phyloP scores from a whole-genome alignment of 2,113 vertebrate genomes.

The Hyla sarda region DNA sequence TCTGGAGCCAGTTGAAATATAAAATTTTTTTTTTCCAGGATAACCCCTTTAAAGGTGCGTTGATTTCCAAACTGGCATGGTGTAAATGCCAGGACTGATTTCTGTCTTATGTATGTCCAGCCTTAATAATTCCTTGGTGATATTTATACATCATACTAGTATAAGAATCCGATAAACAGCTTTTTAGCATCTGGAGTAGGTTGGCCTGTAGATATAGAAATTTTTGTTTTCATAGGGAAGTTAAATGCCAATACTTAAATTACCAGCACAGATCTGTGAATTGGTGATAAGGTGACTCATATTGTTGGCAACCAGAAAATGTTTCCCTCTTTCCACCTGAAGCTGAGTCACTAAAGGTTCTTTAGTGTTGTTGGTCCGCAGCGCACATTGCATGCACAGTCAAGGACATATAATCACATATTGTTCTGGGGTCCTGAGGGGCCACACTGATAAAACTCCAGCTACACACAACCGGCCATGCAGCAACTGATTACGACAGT shows the following conservation, averaged over 20 bases:
- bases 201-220: not conserved
- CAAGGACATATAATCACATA: not conserved
- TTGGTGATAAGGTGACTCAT: conserved; percentile 22
- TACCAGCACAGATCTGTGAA: not conserved
- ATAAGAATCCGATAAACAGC: not conserved
- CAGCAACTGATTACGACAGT: no score
- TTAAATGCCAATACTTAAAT: not conserved
- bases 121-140: not conserved
- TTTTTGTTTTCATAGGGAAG: conserved; percentile 8
- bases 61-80: not conserved
- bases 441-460: not conserved
- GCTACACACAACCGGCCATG: no score
- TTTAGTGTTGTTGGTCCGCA: not conserved
- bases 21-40: no score
- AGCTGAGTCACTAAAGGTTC: conserved; percentile 38
- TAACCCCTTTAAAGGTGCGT: no score
- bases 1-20: no score
- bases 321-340: not conserved
- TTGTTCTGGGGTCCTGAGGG: not conserved
- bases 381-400: not conserved
- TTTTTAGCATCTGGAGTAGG: not conserved
- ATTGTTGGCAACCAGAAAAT: not conserved
- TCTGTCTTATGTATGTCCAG: not conserved
- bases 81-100: not conserved
- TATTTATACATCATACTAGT: not conserved